These are phyloP conservation scores for Agapornis canus DNA, from an alignment of 2,797 vertebrate genomes.

Conservation along the genomic window DNA sequence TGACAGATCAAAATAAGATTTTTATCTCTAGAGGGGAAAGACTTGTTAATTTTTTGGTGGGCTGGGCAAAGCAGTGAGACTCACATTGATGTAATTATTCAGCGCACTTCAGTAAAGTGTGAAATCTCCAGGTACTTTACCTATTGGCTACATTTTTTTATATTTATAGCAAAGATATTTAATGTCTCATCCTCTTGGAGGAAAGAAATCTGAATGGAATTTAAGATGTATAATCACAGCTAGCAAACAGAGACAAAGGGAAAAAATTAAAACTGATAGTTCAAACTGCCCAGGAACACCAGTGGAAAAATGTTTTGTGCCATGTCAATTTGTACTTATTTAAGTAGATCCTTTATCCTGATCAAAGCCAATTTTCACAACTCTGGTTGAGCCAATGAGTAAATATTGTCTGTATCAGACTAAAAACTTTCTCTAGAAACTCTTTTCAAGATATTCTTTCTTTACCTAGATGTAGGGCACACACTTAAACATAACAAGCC, in stretches of 20 bases:
- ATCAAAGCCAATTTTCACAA: not conserved
- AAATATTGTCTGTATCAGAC: not conserved
- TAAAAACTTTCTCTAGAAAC: not conserved
- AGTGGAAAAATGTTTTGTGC: not conserved
- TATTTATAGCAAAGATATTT: conserved; percentile 21
- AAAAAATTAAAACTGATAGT: not conserved
- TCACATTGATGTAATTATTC: conserved; percentile 63
- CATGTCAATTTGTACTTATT: not conserved
- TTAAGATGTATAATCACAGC: not conserved
- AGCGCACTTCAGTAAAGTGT: conserved; percentile 50
- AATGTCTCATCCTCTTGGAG: not conserved
- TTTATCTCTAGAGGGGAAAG: conserved; percentile 38
- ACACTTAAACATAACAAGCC: rapidly evolving
- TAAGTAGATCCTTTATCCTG: not conserved
- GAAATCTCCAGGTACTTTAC: conserved; percentile 47
- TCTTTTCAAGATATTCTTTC: not conserved
- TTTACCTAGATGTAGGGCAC: not conserved
- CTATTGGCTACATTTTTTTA: conserved; percentile 10
- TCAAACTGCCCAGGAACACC: not conserved
- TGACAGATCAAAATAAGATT: conserved; percentile 19
- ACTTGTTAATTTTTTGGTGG: conserved; percentile 51
- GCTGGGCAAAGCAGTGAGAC: conserved; percentile 44
- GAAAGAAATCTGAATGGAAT: conserved; percentile 44
- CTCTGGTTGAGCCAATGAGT: not conserved
- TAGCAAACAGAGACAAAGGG: not conserved